These are phyloP conservation scores for Phalacrocorax brasilianus DNA, from an alignment of 2,113 vertebrate species.

Conservation along the genomic window DNA sequence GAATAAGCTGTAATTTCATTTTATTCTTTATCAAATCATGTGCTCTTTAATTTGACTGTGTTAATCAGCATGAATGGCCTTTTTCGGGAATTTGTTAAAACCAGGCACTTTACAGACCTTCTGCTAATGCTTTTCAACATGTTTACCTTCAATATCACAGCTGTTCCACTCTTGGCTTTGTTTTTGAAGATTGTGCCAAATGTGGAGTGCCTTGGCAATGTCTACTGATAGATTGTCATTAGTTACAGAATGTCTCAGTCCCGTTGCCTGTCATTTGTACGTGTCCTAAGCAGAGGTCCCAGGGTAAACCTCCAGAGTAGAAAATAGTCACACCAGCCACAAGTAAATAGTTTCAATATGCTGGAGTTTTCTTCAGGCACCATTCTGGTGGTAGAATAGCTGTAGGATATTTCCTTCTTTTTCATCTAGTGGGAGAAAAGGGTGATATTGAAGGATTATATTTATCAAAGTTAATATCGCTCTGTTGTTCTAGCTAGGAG, in stretches of 20 bases:
- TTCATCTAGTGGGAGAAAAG: background rate
- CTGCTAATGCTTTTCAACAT: conserved; percentile 35
- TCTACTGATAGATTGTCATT: background rate
- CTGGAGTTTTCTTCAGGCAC: background rate
- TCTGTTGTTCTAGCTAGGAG: background rate
- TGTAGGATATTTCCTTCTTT: background rate
- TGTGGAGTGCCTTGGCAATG: conserved; percentile 24
- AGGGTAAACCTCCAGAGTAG: background rate
- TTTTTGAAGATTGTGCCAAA: background rate
- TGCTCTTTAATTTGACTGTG: conserved; percentile 19
- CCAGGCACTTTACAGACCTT: conserved; percentile 26
- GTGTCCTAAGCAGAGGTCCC: background rate
- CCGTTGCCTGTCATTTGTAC: background rate
- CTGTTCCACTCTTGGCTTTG: conserved; percentile 46
- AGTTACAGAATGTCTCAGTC: background rate
- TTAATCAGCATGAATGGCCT: background rate
- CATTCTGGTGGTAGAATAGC: background rate
- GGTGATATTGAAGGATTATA: background rate
- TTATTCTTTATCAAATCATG: conserved; percentile 20
- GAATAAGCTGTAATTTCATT: background rate
- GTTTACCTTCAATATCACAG: conserved; percentile 60
- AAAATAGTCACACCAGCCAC: background rate
- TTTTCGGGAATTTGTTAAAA: conserved; percentile 23
- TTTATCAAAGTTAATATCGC: background rate
- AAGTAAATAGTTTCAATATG: background rate